Evolutionary conservation across 1,140 invertebrate genomes (phyloP), one percentile per base, ranked within the genome.

Genomic region (Drosophila setifemur): DNA sequence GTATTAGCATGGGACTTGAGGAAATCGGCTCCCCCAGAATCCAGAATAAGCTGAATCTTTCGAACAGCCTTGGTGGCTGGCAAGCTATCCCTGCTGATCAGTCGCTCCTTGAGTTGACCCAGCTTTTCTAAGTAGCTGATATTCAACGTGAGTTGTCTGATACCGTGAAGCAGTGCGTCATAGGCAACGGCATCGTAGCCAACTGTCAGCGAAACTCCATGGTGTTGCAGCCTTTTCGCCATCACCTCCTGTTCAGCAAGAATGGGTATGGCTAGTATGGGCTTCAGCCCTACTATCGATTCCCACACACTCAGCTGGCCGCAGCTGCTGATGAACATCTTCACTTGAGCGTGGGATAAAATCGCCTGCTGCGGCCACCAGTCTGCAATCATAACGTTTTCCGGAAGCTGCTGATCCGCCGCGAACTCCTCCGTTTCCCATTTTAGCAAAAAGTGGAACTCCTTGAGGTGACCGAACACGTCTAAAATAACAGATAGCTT

Each of bases 311-410:
- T 93, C n/a, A 94, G 90, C 9, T 93, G 88, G 0, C 94, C 94
- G 42, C 93, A 93, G 68, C 94, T 93, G 4, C 92, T 93, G n/a
- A 95, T 92, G 66, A 95, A 95, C 1, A 93, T 47, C 68, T 92
- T 92, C 0, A 92, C 86, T 42, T 93, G 92, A 2, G 81, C 66
- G 76, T 94, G 93, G 11, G 86, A 52, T 48, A 95, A 86, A 73
- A 95, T 91, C 50, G 94, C 94, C 60, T 93, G 93, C 77, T 96
- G 95, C 0, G 95, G 95, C 26, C 94, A 86, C 95, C 95, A 96
- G 39, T 92, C 93, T 19, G 88, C 91, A 5, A 94, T 82, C 70
- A 93, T 91, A 0, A 96, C 90, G 88, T 96, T 96, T 0, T 90
- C 69, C 0, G 93, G 73, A 23, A 70, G 35, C n/a, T 49, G 91